These are phyloP conservation scores for Perca flavescens DNA, from an alignment of 2,113 vertebrate genomes.

Conservation along the genomic window DNA sequence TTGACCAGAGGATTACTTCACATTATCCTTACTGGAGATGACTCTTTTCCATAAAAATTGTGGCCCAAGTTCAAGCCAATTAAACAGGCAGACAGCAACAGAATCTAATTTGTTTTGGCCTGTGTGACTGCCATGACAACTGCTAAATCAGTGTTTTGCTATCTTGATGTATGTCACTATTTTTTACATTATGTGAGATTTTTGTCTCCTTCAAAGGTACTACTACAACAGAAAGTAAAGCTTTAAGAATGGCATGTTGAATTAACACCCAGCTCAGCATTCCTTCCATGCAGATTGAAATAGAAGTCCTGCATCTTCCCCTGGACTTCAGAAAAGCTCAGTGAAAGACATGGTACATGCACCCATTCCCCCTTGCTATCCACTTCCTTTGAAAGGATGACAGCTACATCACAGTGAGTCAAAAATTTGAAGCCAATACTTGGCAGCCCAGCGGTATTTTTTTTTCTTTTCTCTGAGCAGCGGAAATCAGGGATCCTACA, in stretches of 20 bases:
- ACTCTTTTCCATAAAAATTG: background rate
- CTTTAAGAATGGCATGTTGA: slow-evolving; percentile 54
- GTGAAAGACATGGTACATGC: slow-evolving; percentile 81
- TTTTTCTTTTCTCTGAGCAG: slow-evolving; percentile 62
- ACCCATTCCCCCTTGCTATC: slow-evolving; percentile 79
- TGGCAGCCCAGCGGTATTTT: slow-evolving; percentile 73
- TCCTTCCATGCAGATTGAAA: slow-evolving; percentile 75
- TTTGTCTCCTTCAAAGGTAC: slow-evolving; percentile 31
- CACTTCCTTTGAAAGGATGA: slow-evolving; percentile 82
- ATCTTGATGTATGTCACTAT: background rate
- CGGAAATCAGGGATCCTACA: slow-evolving; percentile 80
- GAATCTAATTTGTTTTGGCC: slow-evolving; percentile 9
- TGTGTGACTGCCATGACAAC: background rate
- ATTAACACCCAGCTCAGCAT: slow-evolving; percentile 71
- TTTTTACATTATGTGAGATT: background rate
- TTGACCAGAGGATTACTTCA: background rate
- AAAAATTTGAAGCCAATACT: slow-evolving; percentile 81
- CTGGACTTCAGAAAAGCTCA: slow-evolving; percentile 74
- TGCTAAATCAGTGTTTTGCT: slow-evolving; percentile 21
- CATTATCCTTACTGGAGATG: slow-evolving; percentile 4
- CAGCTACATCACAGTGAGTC: slow-evolving; percentile 84
- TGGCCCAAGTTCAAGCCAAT: slow-evolving; percentile 15
- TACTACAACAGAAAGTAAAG: slow-evolving; percentile 17
- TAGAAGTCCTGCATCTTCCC: slow-evolving; percentile 72
- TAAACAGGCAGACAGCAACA: background rate